Conservation (phyloP, 2,113 vertebrate species). For the Cacatua alba region DNA sequence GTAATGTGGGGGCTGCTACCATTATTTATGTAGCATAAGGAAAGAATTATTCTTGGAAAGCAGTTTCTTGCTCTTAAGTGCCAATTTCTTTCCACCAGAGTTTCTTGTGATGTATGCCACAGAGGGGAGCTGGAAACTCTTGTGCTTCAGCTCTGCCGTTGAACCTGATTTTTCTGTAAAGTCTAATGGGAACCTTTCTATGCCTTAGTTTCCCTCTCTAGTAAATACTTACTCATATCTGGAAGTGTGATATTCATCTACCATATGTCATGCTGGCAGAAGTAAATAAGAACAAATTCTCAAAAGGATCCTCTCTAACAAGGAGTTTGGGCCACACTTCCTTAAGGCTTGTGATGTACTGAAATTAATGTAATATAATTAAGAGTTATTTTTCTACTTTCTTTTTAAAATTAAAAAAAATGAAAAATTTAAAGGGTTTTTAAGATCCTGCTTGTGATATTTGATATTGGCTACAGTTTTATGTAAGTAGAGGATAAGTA, state of each 20-base stretch:
- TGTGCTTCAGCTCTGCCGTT: background rate
- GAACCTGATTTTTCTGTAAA: background rate
- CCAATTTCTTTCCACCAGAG: background rate
- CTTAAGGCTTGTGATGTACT: background rate
- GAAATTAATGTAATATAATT: background rate
- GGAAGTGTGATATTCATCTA: background rate
- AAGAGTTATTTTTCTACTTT: background rate
- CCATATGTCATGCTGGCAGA: background rate
- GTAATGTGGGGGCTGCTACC: background rate
- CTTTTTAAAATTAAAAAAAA: background rate
- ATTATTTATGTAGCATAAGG: background rate
- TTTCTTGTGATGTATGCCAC: background rate
- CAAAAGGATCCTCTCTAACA: background rate
- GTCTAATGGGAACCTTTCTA: background rate
- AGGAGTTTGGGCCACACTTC: background rate
- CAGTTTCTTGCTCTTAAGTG: background rate
- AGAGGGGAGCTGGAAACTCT: background rate
- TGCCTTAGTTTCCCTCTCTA: background rate
- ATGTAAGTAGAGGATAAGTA: background rate
- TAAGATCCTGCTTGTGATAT: background rate
- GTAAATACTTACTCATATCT: background rate
- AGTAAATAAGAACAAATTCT: background rate
- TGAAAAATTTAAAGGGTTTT: background rate
- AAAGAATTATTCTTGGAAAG: slow-evolving; percentile 8
- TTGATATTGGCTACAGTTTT: background rate